Conservation (phyloP, 2,888 invertebrate species). For the Apomyelois bistriatella region DNA sequence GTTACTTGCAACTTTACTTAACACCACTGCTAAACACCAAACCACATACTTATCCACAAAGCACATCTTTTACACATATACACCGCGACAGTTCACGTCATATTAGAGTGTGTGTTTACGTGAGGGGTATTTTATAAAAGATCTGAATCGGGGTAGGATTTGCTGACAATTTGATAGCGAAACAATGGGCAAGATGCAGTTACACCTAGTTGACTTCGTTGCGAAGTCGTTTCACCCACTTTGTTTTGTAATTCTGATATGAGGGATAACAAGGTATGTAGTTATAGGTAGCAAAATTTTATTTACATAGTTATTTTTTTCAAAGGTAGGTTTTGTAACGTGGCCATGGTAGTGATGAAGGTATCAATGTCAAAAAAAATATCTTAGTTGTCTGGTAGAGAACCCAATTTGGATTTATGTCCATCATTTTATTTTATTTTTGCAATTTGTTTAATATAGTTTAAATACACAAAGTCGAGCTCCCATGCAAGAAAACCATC, state of each 20-base stretch:
- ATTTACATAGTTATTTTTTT: background rate
- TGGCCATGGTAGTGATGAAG: no score
- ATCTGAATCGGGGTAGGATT: slow-evolving; percentile 35
- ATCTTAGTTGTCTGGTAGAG: no score
- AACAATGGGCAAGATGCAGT: slow-evolving; percentile 70
- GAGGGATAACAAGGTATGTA: slow-evolving; percentile 9
- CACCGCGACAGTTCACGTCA: background rate
- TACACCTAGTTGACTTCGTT: slow-evolving; percentile 65
- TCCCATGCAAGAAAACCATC: no score
- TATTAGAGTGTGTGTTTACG: slow-evolving; percentile 33
- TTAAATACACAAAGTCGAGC: no score
- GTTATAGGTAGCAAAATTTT: background rate
- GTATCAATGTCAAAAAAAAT: no score
- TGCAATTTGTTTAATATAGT: no score
- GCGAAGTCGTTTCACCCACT: slow-evolving; percentile 68
- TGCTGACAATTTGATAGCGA: slow-evolving; percentile 66
- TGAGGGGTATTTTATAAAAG: slow-evolving; percentile 63
- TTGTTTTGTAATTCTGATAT: slow-evolving; percentile 36
- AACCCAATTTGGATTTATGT: no score
- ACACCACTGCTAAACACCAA: slow-evolving; percentile 18
- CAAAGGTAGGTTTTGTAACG: no score
- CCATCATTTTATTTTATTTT: no score
- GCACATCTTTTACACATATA: slow-evolving; percentile 20
- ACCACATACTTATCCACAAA: slow-evolving; percentile 11
- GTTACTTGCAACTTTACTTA: slow-evolving; percentile 37